Evolutionary conservation across 2,797 vertebrate species (phyloP).

Genomic region (Synaphobranchus kaupii): DNA sequence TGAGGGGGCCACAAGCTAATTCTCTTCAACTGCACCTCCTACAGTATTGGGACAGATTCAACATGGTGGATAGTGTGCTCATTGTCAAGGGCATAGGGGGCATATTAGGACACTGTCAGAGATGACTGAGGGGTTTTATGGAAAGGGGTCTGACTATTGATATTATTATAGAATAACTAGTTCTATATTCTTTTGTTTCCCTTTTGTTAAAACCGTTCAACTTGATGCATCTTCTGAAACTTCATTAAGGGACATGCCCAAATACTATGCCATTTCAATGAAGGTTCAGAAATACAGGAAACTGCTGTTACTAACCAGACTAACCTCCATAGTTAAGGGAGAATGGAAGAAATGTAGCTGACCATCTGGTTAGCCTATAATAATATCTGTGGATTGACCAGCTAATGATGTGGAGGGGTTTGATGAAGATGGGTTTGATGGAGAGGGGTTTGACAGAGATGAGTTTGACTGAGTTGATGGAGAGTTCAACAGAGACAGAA

Average conservation of each 20-base stretch:
- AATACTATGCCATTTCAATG: not conserved
- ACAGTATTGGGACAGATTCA: no score
- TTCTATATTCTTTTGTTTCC: not conserved
- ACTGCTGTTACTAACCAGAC: no score
- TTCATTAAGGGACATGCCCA: not conserved
- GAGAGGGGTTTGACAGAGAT: not conserved
- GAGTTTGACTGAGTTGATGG: not conserved
- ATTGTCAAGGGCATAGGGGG: not conserved
- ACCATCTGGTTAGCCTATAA: not conserved
- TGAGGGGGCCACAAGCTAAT: no score
- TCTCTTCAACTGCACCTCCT: no score
- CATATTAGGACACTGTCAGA: not conserved
- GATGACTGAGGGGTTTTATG: not conserved
- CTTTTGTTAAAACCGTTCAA: not conserved
- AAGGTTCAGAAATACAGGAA: not conserved
- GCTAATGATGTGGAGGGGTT: not conserved
- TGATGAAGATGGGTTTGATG: not conserved
- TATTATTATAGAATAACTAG: no score
- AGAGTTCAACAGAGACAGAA: not conserved
- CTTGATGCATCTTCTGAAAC: not conserved
- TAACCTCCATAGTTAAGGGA: not conserved
- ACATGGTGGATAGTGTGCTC: no score
- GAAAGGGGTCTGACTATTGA: not conserved
- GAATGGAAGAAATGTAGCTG: not conserved
- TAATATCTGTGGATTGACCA: not conserved